Evolutionary conservation across 2,888 invertebrate species (phyloP), one percentile per base, ranked within the genome.

Genomic region (Eupithecia vulgata): DNA sequence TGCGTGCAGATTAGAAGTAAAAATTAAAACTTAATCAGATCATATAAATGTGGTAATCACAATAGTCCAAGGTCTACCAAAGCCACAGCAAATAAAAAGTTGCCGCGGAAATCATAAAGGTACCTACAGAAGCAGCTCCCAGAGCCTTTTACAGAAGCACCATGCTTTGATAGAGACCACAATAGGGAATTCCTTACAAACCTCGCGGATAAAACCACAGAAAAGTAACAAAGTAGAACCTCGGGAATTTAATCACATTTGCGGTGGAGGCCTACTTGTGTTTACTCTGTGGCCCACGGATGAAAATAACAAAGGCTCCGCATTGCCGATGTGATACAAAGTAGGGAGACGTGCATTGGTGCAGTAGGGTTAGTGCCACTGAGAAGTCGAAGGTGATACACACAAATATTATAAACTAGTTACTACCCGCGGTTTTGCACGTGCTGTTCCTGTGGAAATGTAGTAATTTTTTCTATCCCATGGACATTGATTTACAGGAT

Each of bases 201-300:
- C 12, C 35, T n/a, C 7, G 35, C 62, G 70, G 48, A 71, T 30
- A 59, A 40, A 68, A 68, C 73, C 70, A 59, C 70, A 71, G 57
- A 65, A 59, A 30, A 57, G n/a, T 30, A 59, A 67, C 62, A 67
- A 64, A 72, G 67, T 17, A 13, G 25, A 78, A 79, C 80, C 81
- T 73, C 79, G 40, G 68, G 69, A 75, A 79, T 80, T 75, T 81
- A 83, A 83, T 82, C 83, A 81, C 79, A 83, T 83, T 82, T 82
- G 78, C 70, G 83, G 79, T 73, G 71, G 25, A 72, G 35, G 70
- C 64, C 62, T 72, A 57, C 48, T 69, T 8, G 34, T 68, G 21
- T 64, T 15, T 34, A 37, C n/a, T 64, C 64, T 64, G n/a, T 37
- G 64, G 35, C 35, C 34, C 64, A 21, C 37, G n/a, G 64, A 37